Conservation (phyloP, 1,140 invertebrate species). For the Hermatobates lingyangjiaoensis region DNA sequence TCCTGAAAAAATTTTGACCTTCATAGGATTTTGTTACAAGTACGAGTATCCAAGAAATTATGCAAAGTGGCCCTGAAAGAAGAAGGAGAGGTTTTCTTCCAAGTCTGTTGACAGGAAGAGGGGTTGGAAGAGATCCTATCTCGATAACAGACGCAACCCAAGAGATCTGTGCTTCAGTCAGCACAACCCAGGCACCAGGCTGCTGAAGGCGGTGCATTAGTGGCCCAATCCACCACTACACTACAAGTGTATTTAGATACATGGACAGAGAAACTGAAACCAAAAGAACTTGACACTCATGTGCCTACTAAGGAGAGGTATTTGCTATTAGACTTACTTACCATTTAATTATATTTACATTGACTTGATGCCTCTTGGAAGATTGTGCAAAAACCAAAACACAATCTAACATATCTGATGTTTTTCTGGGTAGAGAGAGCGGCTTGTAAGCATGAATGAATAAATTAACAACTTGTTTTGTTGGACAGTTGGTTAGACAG, state of each 20-base stretch:
- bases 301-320: no score
- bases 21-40: slow-evolving; percentile 34
- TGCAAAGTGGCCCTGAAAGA: slow-evolving; percentile 42
- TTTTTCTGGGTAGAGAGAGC: no score
- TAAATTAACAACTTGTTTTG: no score
- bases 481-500: no score
- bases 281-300: no score
- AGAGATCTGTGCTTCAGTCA: slow-evolving; percentile 35
- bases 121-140: slow-evolving; percentile 5
- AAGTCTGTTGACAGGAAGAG: slow-evolving; percentile 37
- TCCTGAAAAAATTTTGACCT: slow-evolving; percentile 3
- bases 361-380: no score
- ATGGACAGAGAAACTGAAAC: slow-evolving; percentile 23
- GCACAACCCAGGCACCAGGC: slow-evolving; percentile 26
- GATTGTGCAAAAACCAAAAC: no score
- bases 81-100: slow-evolving; percentile 54
- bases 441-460: no score
- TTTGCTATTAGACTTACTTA: no score
- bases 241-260: slow-evolving; percentile 22
- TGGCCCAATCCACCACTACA: slow-evolving; percentile 35
- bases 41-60: slow-evolving; percentile 54
- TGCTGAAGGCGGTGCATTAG: slow-evolving; percentile 29
- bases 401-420: no score
- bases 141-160: slow-evolving; percentile 33
- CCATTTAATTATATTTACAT: no score